A percentile compares a stretch with the other conserved stretches of the same genome.
Evolutionary conservation across 2,797 vertebrate genomes (phyloP).

Genomic region (Sebastes cheni): DNA sequence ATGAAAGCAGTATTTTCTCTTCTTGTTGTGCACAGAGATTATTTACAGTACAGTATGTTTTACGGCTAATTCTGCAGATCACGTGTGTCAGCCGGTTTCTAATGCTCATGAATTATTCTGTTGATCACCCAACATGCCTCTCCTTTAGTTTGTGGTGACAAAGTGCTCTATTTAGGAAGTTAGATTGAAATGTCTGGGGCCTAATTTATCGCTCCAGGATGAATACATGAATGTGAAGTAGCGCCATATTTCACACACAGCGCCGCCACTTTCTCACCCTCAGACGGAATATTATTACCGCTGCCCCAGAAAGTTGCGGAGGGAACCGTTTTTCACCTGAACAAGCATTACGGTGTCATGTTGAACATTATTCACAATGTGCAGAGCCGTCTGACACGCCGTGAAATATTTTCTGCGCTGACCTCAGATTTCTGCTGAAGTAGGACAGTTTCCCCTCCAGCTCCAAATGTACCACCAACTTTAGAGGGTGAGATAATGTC

Average conservation of each 20-base stretch:
- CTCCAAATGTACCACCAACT: conserved; percentile 37
- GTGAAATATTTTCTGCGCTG: conserved; percentile 77
- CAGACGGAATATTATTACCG: conserved; percentile 80
- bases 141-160: conserved; percentile 75
- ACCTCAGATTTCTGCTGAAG: conserved; percentile 82
- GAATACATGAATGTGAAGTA: conserved; percentile 85
- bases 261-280: conserved; percentile 13
- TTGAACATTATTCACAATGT: conserved; percentile 80
- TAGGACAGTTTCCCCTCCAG: conserved; percentile 73
- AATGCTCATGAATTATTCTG: conserved; percentile 59
- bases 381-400: conserved; percentile 62
- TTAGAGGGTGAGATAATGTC: conserved; percentile 54
- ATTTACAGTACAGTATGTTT: conserved; percentile 26
- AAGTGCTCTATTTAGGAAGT: conserved; percentile 82
- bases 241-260: conserved; percentile 76
- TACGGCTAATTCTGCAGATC: conserved; percentile 33
- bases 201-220: conserved; percentile 76
- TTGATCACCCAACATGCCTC: conserved; percentile 53
- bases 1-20: conserved; percentile 50
- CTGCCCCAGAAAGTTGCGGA: conserved; percentile 81
- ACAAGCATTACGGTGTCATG: conserved; percentile 83
- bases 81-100: conserved; percentile 14
- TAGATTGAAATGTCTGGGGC: conserved; percentile 78
- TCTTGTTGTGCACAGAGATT: conserved; percentile 28
- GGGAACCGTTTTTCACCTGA: conserved; percentile 84